Conservation (phyloP, 1,140 invertebrate genomes). For the Cyphomyrmex costatus region DNA sequence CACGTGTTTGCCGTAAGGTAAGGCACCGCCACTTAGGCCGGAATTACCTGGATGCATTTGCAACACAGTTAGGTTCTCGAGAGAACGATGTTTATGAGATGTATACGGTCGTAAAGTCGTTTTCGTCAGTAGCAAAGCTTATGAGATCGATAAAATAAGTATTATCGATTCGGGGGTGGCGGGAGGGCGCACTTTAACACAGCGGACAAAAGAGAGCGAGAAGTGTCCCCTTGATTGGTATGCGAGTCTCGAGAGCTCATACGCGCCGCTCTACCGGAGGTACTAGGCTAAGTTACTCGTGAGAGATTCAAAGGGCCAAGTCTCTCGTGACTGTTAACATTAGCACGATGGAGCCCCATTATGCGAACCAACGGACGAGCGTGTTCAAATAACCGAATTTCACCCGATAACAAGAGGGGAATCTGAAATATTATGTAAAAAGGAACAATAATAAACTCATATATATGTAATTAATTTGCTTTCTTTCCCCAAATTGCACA, state of each 20-base stretch:
- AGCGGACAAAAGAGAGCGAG: constrained; percentile 69
- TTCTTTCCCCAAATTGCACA: not conserved
- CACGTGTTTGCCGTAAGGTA: constrained; percentile 35
- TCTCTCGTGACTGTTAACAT: constrained; percentile 54
- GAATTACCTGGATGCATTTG: constrained; percentile 77
- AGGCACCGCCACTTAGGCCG: constrained; percentile 76
- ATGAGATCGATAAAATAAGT: constrained; percentile 73
- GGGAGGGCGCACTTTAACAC: constrained; percentile 59
- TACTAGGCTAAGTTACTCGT: constrained; percentile 69
- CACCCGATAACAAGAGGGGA: not conserved
- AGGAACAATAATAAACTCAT: not conserved
- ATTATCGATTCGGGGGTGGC: constrained; percentile 65
- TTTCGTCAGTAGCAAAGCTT: constrained; percentile 67
- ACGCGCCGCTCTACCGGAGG: constrained; percentile 68
- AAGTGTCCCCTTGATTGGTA: constrained; percentile 75
- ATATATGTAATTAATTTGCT: not conserved
- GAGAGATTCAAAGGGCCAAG: constrained; percentile 60
- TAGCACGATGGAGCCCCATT: constrained; percentile 41
- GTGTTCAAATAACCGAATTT: constrained; percentile 19
- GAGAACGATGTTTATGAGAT: constrained; percentile 56
- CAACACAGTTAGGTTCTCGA: constrained; percentile 54
- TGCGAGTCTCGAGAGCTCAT: constrained; percentile 74
- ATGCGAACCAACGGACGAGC: constrained; percentile 19
- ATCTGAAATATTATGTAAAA: not conserved
- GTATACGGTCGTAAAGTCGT: constrained; percentile 63